Evolutionary conservation across 2,888 invertebrate genomes (phyloP).

Genomic region (Sminthurinus aureus): DNA sequence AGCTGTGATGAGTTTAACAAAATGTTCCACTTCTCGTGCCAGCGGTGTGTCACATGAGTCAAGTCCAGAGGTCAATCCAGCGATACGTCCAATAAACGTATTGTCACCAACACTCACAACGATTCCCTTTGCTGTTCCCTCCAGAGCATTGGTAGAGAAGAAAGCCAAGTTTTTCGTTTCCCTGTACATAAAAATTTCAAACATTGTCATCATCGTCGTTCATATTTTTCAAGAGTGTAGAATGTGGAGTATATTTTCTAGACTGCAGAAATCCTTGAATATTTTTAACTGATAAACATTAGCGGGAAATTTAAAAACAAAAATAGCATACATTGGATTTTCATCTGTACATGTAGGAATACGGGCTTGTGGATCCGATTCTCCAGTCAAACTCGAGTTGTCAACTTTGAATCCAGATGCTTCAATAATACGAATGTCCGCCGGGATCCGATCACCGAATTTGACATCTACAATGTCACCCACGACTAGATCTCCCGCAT

Average conservation of each 20-base stretch:
- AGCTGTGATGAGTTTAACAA: conserved; percentile 65
- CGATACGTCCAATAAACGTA: conserved; percentile 77
- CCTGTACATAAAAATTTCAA: conserved; percentile 62
- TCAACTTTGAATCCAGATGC: conserved; percentile 93
- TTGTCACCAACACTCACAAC: conserved; percentile 73
- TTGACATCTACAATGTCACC: conserved; percentile 77
- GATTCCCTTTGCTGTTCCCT: conserved; percentile 69
- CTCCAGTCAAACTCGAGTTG: conserved; percentile 93
- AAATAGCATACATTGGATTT: conserved; percentile 83
- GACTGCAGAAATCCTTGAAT: too few relatives aligned
- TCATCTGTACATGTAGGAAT: conserved; percentile 89
- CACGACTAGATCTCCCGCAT: conserved; percentile 65
- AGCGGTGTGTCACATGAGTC: conserved; percentile 77
- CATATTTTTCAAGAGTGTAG: too few relatives aligned
- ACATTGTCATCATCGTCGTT: not conserved
- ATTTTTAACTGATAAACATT: not conserved
- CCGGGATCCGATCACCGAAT: conserved; percentile 98
- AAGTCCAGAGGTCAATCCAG: conserved; percentile 72
- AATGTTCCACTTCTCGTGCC: conserved; percentile 77
- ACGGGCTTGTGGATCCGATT: conserved; percentile 92
- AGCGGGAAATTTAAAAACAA: not conserved
- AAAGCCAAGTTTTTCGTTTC: conserved; percentile 94
- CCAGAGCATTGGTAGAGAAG: conserved; percentile 94
- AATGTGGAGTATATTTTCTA: not conserved
- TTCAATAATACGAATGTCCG: conserved; percentile 94